Percentiles rank a stretch among this genome's conserved stretches.
These are phyloP conservation scores for Lycodopsis pacificus DNA, from an alignment of 2,797 vertebrate species.

Conservation along the genomic window DNA sequence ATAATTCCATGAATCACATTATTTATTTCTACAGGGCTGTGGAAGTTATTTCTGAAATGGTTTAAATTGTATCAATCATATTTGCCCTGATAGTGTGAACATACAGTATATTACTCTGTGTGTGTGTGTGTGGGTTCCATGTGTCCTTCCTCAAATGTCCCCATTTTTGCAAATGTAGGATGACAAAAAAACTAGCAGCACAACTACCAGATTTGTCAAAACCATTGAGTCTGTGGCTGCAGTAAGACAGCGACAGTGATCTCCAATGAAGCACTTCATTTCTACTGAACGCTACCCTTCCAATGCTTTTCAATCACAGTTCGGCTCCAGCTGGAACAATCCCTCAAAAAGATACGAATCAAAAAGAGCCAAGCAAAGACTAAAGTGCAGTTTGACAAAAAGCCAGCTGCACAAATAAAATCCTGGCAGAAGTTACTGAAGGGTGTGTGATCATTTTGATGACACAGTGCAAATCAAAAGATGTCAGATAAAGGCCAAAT, in stretches of 20 bases:
- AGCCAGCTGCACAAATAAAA: conserved; percentile 26
- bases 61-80: conserved; percentile 59
- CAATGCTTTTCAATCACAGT: conserved; percentile 39
- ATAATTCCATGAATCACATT: conserved; percentile 56
- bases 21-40: conserved; percentile 4
- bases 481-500: conserved; percentile 35
- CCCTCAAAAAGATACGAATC: conserved; percentile 23
- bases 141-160: conserved; percentile 6
- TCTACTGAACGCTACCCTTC: conserved; percentile 13
- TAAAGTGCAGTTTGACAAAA: conserved; percentile 25
- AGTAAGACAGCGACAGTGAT: conserved; percentile 22
- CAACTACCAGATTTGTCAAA: not conserved
- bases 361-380: conserved; percentile 21
- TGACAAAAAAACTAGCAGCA: not conserved
- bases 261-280: conserved; percentile 22
- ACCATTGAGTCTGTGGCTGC: conserved; percentile 2
- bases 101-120: conserved; percentile 30
- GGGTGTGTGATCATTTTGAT: conserved; percentile 43
- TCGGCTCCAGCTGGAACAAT: conserved; percentile 17
- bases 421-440: not conserved
- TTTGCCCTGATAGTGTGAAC: conserved; percentile 31
- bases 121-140: not conserved
- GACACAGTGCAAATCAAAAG: conserved; percentile 64
- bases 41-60: conserved; percentile 48
- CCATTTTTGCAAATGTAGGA: conserved; percentile 22